Percentiles rank a stretch among this genome's conserved stretches.
Evolutionary conservation across 1,140 invertebrate species (phyloP).

Genomic region (Holcopasites calliopsidis): DNA sequence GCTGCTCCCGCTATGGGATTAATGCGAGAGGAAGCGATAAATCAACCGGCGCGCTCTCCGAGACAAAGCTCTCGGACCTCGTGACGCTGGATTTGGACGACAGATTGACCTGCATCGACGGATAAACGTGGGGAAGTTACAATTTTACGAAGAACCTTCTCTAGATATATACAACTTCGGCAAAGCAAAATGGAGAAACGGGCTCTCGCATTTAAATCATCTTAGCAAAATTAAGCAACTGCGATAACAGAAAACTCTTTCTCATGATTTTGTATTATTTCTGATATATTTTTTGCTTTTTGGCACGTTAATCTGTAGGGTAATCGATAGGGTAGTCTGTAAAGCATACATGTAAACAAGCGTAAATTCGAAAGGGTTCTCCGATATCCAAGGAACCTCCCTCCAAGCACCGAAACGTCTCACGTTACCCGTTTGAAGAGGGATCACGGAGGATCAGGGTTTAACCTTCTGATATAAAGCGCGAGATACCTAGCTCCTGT

Average conservation of each 20-base stretch:
- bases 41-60: conserved; percentile 45
- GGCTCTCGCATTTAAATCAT: too few relatives aligned
- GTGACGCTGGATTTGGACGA: too few relatives aligned
- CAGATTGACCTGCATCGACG: too few relatives aligned
- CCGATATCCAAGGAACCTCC: conserved; percentile 16
- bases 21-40: conserved; percentile 54
- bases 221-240: too few relatives aligned
- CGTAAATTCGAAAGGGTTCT: conserved; percentile 27
- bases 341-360: conserved; percentile 18
- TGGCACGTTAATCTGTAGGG: not conserved
- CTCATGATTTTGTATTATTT: not conserved
- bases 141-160: too few relatives aligned
- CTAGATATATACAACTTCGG: too few relatives aligned
- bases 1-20: conserved; percentile 28
- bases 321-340: conserved; percentile 1
- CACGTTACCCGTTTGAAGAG: conserved; percentile 41
- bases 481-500: conserved; percentile 47
- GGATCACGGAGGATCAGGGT: conserved; percentile 56
- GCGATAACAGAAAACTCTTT: too few relatives aligned
- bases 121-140: too few relatives aligned
- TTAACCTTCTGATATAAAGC: conserved; percentile 37
- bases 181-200: too few relatives aligned
- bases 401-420: conserved; percentile 43
- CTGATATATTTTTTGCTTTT: not conserved
- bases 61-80: too few relatives aligned